A percentile compares a stretch with the other conserved stretches of the same genome.
Conservation (phyloP, 2,888 invertebrate genomes). For the Drosophila aldrichi region DNA sequence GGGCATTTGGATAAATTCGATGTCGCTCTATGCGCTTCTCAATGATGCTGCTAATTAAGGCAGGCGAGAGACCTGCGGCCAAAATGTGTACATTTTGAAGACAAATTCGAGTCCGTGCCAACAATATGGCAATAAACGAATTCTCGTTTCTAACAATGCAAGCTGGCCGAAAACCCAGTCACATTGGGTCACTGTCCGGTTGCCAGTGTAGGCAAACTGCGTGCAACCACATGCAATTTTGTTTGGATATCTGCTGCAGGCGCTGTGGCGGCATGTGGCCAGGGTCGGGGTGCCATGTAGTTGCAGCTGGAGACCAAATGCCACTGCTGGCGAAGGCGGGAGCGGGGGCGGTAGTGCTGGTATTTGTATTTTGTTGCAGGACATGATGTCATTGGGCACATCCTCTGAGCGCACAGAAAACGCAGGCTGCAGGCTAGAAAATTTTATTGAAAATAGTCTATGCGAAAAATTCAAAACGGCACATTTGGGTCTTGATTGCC, state of each 20-base stretch:
- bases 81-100: slow-evolving; percentile 35
- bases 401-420: slow-evolving; percentile 41
- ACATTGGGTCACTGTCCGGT: slow-evolving; percentile 11
- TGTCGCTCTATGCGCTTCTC: slow-evolving; percentile 8
- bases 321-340: background rate
- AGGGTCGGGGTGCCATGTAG: slow-evolving; percentile 9
- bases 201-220: slow-evolving; percentile 52
- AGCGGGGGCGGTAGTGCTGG: slow-evolving; percentile 49
- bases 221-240: slow-evolving; percentile 73
- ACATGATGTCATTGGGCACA: slow-evolving; percentile 68
- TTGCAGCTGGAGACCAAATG: slow-evolving; percentile 18
- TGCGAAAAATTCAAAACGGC: slow-evolving; percentile 68
- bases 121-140: slow-evolving; percentile 71
- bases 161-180: slow-evolving; percentile 26
- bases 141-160: slow-evolving; percentile 59
- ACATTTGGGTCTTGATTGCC: slow-evolving; percentile 31
- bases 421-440: slow-evolving; percentile 32
- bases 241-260: slow-evolving; percentile 40
- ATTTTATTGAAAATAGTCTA: slow-evolving; percentile 68
- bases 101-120: slow-evolving; percentile 58
- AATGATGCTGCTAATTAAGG: slow-evolving; percentile 31
- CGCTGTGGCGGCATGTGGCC: slow-evolving; percentile 26
- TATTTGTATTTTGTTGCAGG: slow-evolving; percentile 72
- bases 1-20: no score
- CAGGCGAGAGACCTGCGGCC: slow-evolving; percentile 16